A percentile compares a stretch with the other conserved stretches of the same genome.
Evolutionary conservation across 2,113 vertebrate species (phyloP).

Genomic region (Rutilus rutilus): DNA sequence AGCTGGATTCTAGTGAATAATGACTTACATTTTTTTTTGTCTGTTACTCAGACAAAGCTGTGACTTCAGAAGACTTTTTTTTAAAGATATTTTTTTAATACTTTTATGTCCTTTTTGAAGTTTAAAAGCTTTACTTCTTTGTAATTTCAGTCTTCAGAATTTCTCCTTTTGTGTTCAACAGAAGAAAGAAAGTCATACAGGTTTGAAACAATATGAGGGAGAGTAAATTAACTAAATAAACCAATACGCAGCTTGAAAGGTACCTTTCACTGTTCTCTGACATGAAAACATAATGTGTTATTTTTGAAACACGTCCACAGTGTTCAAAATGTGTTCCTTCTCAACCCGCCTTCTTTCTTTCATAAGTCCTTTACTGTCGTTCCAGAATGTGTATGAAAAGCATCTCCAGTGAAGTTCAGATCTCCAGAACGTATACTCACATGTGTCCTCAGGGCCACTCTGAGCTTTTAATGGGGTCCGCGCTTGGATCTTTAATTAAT

Average conservation of each 20-base stretch:
- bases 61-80: neutral
- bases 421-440: conserved; percentile 30
- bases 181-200: neutral
- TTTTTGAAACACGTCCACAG: neutral
- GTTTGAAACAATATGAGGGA: neutral
- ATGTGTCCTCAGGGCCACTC: conserved; percentile 43
- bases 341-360: conserved; percentile 8
- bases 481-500: conserved; percentile 66
- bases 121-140: conserved; percentile 8
- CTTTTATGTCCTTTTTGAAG: neutral
- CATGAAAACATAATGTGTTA: conserved; percentile 12
- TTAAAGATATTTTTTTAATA: neutral
- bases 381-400: conserved; percentile 18
- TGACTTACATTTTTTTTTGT: too few species aligned
- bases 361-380: conserved; percentile 2
- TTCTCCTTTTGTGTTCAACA: neutral
- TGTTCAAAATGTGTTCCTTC: neutral
- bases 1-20: too few species aligned
- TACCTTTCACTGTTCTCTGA: conserved; percentile 6
- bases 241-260: neutral
- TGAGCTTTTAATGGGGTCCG: conserved; percentile 44
- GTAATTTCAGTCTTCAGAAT: neutral
- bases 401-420: conserved; percentile 31
- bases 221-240: neutral
- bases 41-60: too few species aligned